Base-by-base conservation (phyloP, 2,888 invertebrate species). In the Hydropsyche betteni region DNA sequence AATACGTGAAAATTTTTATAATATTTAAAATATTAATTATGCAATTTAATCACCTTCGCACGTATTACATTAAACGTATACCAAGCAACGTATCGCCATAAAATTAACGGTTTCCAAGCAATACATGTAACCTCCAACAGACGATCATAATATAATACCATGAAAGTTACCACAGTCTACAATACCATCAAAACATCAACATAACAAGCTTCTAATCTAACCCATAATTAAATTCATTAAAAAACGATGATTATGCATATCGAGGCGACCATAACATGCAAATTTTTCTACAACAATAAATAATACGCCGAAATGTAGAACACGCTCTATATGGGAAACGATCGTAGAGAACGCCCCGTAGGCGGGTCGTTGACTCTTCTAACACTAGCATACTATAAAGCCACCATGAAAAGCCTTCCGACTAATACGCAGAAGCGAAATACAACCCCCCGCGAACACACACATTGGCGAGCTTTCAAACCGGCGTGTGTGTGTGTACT, bases 351-450 rank as follows among this genome's bases (percentile, higher is more conserved):
- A 68, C n/a, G 16, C 16, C 14, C 68, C 71, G 61, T 55, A 50
- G 68, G 74, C 74, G 75, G 78, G 78, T 75, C 76, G 75, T 69
- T 68, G 75, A 78, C 76, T 76, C 68, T 58, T 68, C 61, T 44
- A 69, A 61, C 69, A 71, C 74, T 64, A 70, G 44, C 61, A 75
- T 70, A 68, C 10, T n/a, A 68, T 33, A 36, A 44, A 44, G 14
- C 50, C 69, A 44, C 69, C 69, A 69, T 69, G 69, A 69, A 69
- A 69, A 24, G 38, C 58, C n/a, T 61, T 16, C 44, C 7, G 36
- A 24, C 38, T 12, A 55, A 55, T n/a, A 58, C 38, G n/a, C 34
- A n/a, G 33, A n/a, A 34, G 34, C 70, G 16, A 33, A 34, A 58
- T 44, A 1, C 7, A 69, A 69, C 16, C 69, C 44, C 69, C 51